Conservation (phyloP, 2,113 vertebrate species). For the Cyprinus carpio region DNA sequence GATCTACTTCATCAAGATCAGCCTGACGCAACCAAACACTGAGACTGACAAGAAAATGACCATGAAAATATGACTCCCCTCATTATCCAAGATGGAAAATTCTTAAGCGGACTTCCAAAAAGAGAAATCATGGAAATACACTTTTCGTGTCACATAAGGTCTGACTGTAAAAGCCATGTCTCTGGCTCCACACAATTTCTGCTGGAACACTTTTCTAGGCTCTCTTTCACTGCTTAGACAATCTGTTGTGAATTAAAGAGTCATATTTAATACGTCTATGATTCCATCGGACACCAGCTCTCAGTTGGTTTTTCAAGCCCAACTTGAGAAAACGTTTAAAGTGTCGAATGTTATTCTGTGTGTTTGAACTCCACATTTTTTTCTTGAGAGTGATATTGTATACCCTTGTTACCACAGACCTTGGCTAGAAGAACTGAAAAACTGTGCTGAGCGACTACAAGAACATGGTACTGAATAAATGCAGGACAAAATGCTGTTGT, state of each 20-base stretch:
- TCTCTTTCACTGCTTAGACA: conserved; percentile 46
- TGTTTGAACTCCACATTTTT: conserved; percentile 36
- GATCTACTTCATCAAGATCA: conserved; percentile 67
- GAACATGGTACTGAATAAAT: neutral
- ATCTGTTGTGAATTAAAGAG: conserved; percentile 62
- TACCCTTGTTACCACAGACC: conserved; percentile 38
- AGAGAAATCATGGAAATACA: conserved; percentile 67
- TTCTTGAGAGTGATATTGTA: conserved; percentile 24
- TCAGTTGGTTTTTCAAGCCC: conserved; percentile 10
- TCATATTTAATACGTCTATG: conserved; percentile 51
- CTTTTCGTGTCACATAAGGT: conserved; percentile 68
- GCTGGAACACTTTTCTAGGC: conserved; percentile 60
- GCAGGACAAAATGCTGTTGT: conserved; percentile 22
- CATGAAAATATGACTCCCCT: conserved; percentile 73
- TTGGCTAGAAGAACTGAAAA: conserved; percentile 17
- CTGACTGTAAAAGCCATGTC: conserved; percentile 60
- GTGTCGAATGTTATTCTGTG: neutral
- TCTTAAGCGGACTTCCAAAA: conserved; percentile 66
- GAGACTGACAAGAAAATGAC: conserved; percentile 75
- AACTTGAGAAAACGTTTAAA: conserved; percentile 26
- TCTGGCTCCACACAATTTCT: conserved; percentile 58
- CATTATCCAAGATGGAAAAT: conserved; percentile 70
- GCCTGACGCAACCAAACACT: conserved; percentile 65
- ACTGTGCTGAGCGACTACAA: neutral
- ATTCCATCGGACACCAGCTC: conserved; percentile 33